These are phyloP conservation scores for Lasioglossum villosulum DNA, from an alignment of 2,888 invertebrate species.

Conservation along the genomic window DNA sequence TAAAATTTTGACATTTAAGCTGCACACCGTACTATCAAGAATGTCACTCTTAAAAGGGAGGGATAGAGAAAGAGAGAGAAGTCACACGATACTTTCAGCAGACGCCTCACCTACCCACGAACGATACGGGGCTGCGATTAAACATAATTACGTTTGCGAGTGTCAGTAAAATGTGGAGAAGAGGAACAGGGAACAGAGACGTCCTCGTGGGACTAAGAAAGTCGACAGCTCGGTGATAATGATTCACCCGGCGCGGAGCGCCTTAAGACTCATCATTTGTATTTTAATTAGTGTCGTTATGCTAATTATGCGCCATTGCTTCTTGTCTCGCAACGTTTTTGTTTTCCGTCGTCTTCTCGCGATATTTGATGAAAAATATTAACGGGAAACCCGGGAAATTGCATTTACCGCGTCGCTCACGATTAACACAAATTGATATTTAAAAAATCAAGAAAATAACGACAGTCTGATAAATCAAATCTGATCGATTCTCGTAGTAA, in stretches of 20 bases:
- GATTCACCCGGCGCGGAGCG: slow-evolving; percentile 84
- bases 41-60: not conserved
- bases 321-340: slow-evolving; percentile 79
- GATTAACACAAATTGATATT: not conserved
- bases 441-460: not conserved
- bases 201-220: slow-evolving; percentile 66
- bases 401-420: slow-evolving; percentile 6
- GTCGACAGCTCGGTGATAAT: slow-evolving; percentile 81
- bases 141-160: slow-evolving; percentile 78
- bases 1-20: not conserved
- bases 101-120: slow-evolving; percentile 44
- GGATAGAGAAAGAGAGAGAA: not conserved
- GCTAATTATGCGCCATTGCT: slow-evolving; percentile 84
- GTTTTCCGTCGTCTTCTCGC: slow-evolving; percentile 60
- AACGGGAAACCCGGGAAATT: not conserved
- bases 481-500: not conserved
- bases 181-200: slow-evolving; percentile 66
- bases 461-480: not conserved
- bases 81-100: slow-evolving; percentile 39
- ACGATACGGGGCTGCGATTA: slow-evolving; percentile 71
- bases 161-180: slow-evolving; percentile 75
- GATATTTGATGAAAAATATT: slow-evolving; percentile 48
- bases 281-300: slow-evolving; percentile 91
- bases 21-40: not conserved
- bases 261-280: slow-evolving; percentile 90